Evolutionary conservation across 2,113 vertebrate species (phyloP).

Genomic region (Taurulus bubalis): DNA sequence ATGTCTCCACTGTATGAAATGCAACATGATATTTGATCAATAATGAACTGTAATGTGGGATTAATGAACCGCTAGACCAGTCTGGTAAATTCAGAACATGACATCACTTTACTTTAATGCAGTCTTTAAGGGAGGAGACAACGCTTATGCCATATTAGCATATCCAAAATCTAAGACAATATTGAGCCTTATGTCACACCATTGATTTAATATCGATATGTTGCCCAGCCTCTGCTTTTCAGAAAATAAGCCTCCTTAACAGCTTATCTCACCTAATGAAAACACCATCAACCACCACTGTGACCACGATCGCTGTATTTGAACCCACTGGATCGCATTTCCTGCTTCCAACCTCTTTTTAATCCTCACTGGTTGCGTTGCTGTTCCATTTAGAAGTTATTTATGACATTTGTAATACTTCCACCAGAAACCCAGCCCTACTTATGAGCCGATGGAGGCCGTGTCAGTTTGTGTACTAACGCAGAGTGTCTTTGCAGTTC

Average conservation of each 20-base stretch:
- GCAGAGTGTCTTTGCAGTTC: slow-evolving; percentile 86
- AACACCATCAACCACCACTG: not conserved
- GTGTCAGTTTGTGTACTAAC: slow-evolving; percentile 1
- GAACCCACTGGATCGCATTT: not conserved
- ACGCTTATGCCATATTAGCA: not conserved
- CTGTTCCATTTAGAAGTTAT: not conserved
- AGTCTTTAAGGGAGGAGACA: not conserved
- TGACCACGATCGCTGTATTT: not conserved
- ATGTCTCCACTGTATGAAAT: not conserved
- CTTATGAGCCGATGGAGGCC: not conserved
- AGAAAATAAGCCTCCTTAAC: no score
- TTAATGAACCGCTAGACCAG: no score
- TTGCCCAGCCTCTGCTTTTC: no score
- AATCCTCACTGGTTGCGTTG: not conserved
- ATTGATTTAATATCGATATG: no score
- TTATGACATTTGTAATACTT: not conserved
- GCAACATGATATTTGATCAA: no score
- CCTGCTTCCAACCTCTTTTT: not conserved
- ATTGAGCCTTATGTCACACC: no score
- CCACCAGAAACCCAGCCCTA: not conserved
- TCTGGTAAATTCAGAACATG: not conserved
- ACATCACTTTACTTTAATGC: not conserved
- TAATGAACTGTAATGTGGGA: no score
- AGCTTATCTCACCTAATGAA: no score
- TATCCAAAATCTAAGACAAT: no score